A percentile compares a stretch with the other conserved stretches of the same genome.
Evolutionary conservation across 2,113 vertebrate genomes (phyloP).

Genomic region (Myocastor coypus): DNA sequence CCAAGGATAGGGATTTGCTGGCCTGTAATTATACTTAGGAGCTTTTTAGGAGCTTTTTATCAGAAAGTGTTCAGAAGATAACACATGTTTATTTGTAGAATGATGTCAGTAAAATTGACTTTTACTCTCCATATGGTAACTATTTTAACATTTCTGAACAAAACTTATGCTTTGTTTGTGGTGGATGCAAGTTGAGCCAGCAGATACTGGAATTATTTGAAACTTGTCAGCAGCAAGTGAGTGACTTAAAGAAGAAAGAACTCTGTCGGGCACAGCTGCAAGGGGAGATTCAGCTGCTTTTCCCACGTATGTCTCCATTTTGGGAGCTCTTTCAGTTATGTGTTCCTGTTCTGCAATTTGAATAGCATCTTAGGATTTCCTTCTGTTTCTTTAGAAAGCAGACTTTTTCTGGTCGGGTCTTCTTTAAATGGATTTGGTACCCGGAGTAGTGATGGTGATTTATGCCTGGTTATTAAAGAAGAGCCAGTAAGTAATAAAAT

Average conservation of each 20-base stretch:
- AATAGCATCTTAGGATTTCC: constrained; percentile 51
- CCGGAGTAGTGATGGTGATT: constrained; percentile 95
- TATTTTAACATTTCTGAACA: constrained; percentile 67
- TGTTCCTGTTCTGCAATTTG: constrained; percentile 42
- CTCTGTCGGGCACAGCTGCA: constrained; percentile 91
- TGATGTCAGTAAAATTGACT: constrained; percentile 8
- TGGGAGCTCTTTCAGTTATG: background rate
- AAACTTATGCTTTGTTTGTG: constrained; percentile 70
- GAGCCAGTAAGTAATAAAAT: constrained; percentile 89
- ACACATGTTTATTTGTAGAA: constrained; percentile 18
- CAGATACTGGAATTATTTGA: constrained; percentile 95
- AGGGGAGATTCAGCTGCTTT: constrained; percentile 91
- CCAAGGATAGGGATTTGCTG: background rate
- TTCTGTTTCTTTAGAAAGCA: constrained; percentile 86
- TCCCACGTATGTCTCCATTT: constrained; percentile 89
- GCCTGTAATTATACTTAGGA: constrained; percentile 10
- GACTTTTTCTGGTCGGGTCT: constrained; percentile 95
- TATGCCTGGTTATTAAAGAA: constrained; percentile 94
- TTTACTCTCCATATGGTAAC: constrained; percentile 13
- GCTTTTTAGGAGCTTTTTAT: background rate
- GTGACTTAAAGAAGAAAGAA: constrained; percentile 95
- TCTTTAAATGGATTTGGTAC: constrained; percentile 96
- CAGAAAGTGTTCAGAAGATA: background rate
- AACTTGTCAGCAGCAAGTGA: constrained; percentile 91
- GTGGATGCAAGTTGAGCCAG: constrained; percentile 90